phyloP scores from a whole-genome alignment of 2,797 vertebrate species.

The Tamandua tetradactyla region DNA sequence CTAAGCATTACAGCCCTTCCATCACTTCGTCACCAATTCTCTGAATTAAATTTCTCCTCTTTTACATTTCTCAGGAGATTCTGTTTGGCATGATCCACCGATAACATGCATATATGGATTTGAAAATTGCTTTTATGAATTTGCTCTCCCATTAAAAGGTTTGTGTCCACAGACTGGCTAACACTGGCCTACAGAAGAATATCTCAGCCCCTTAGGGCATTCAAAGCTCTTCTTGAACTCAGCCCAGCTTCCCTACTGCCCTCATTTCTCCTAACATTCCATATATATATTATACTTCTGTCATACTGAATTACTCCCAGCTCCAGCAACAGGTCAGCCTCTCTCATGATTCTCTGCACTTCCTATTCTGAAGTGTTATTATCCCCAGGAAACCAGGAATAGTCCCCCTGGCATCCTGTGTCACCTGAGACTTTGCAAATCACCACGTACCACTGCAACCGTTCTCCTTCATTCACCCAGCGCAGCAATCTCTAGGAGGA shows the following conservation, averaged over 20 bases:
- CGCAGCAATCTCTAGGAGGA: neutral
- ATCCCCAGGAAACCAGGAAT: neutral
- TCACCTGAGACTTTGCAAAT: neutral
- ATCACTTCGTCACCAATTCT: neutral
- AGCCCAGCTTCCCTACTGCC: neutral
- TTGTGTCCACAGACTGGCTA: neutral
- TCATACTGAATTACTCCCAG: neutral
- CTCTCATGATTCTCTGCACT: neutral
- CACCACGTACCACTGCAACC: neutral
- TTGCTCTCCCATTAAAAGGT: neutral
- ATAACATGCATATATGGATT: neutral
- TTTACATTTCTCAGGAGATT: neutral
- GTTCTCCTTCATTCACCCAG: neutral
- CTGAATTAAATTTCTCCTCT: neutral
- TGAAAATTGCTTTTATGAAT: neutral
- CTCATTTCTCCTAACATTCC: neutral
- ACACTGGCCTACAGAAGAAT: neutral
- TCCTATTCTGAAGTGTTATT: neutral
- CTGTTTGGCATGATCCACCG: neutral
- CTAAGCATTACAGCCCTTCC: neutral
- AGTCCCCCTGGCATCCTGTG: neutral
- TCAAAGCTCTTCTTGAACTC: neutral
- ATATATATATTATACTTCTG: neutral
- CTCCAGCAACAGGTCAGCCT: neutral
- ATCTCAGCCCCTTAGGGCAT: neutral